Percentiles rank a stretch among this genome's conserved stretches.
phyloP scores from a whole-genome alignment of 2,888 invertebrate species.

The Zygaena filipendulae region DNA sequence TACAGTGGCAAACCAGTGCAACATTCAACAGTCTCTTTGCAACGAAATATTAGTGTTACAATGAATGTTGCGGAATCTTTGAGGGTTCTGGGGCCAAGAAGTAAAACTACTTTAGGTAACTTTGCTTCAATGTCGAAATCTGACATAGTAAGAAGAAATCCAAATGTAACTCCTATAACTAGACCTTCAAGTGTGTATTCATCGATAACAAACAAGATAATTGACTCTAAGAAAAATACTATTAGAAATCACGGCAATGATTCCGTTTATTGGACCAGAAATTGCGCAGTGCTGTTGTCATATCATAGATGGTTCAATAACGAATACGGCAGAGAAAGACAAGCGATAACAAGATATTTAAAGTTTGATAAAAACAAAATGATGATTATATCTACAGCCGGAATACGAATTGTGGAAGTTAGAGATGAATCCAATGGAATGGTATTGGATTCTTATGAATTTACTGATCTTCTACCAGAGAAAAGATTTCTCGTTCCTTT shows the following conservation, averaged over 20 bases:
- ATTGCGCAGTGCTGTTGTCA: slow-evolving; percentile 72
- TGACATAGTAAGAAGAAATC: slow-evolving; percentile 54
- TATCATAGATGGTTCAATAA: slow-evolving; percentile 73
- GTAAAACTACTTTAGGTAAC: slow-evolving; percentile 63
- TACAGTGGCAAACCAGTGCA: slow-evolving; percentile 69
- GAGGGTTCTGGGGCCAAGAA: slow-evolving; percentile 58
- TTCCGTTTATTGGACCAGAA: slow-evolving; percentile 71
- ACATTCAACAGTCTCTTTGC: slow-evolving; percentile 70
- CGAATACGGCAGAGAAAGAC: slow-evolving; percentile 63
- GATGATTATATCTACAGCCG: slow-evolving; percentile 71
- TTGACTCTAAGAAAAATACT: slow-evolving; percentile 53
- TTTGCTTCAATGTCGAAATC: slow-evolving; percentile 57
- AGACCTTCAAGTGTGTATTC: slow-evolving; percentile 62
- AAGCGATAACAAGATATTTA: slow-evolving; percentile 60
- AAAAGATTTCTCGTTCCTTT: slow-evolving; percentile 68
- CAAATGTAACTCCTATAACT: slow-evolving; percentile 62
- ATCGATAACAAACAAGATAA: slow-evolving; percentile 50
- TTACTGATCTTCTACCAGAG: slow-evolving; percentile 66
- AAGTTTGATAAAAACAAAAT: slow-evolving; percentile 68
- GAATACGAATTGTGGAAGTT: slow-evolving; percentile 74
- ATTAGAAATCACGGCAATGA: slow-evolving; percentile 56
- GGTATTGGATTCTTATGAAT: slow-evolving; percentile 73
- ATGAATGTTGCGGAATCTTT: slow-evolving; percentile 70
- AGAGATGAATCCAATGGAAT: slow-evolving; percentile 70
- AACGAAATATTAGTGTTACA: slow-evolving; percentile 70